These are phyloP conservation scores for Pygoscelis adeliae DNA, from an alignment of 2,113 vertebrate species.

Conservation along the genomic window DNA sequence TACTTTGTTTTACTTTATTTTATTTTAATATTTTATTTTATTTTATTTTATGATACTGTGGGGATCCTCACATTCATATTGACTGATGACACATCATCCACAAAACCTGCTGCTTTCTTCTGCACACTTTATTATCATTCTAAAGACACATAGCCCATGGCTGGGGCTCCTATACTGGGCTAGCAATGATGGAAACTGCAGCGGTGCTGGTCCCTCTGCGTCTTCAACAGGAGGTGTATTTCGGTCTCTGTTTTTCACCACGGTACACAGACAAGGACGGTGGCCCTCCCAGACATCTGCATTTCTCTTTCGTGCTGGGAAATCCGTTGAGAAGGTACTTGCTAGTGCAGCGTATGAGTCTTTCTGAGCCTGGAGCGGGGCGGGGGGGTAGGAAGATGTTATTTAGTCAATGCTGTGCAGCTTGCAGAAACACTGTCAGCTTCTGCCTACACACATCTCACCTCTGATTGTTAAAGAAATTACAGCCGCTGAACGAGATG, in stretches of 20 bases:
- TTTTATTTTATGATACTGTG: not conserved
- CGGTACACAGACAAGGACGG: not conserved
- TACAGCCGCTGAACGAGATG: not conserved
- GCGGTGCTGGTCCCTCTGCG: accelerated
- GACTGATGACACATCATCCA: not conserved
- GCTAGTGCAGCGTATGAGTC: not conserved
- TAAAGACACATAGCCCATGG: not conserved
- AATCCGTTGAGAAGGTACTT: not conserved
- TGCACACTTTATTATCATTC: not conserved
- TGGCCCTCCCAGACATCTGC: not conserved
- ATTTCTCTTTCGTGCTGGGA: not conserved
- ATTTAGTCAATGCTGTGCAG: not conserved
- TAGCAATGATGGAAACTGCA: too few species aligned
- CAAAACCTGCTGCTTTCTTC: not conserved
- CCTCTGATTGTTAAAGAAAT: conserved; percentile 37
- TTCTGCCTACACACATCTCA: conserved; percentile 51
- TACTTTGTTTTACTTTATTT: not conserved
- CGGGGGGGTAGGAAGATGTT: not conserved
- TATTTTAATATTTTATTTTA: too few species aligned
- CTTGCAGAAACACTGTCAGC: conserved; percentile 28
- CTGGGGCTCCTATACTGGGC: not conserved
- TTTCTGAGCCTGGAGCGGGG: not conserved
- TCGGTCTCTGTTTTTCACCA: not conserved
- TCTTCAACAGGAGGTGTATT: not conserved
- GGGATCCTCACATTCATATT: not conserved